Percentiles rank a stretch among this genome's conserved stretches.
Conservation (phyloP, 2,888 invertebrate species). For the Sericinus montela region DNA sequence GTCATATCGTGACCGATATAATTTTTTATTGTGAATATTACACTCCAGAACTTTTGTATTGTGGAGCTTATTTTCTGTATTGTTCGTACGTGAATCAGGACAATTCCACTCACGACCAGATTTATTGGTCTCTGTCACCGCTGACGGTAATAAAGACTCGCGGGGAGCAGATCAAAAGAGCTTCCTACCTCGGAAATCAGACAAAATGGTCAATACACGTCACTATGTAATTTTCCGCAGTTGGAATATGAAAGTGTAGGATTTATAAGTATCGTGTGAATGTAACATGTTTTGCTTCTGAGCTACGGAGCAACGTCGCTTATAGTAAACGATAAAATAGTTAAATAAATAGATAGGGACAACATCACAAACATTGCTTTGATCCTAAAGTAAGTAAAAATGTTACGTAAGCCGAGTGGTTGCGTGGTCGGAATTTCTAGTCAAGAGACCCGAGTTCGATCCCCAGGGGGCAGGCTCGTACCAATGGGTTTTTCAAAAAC, state of each 20-base stretch:
- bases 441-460: no score
- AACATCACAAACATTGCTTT: no score
- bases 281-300: not conserved
- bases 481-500: no score
- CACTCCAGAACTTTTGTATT: conserved; percentile 28
- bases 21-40: no score
- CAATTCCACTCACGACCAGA: conserved; percentile 29
- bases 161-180: conserved; percentile 1
- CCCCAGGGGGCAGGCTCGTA: no score
- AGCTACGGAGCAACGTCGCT: no score
- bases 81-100: conserved; percentile 34
- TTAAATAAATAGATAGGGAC: no score
- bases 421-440: no score
- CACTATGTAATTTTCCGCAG: conserved; percentile 28
- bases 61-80: conserved; percentile 33
- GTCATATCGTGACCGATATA: no score
- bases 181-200: conserved; percentile 10
- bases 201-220: conserved; percentile 14
- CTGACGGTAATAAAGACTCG: conserved; percentile 4
- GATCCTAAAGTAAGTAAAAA: no score
- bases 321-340: no score
- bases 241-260: conserved; percentile 24
- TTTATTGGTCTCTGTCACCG: conserved; percentile 22
- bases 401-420: no score
- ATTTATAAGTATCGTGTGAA: conserved; percentile 24